phyloP scores from a whole-genome alignment of 1,140 invertebrate species.

The Drosophila mayri region DNA sequence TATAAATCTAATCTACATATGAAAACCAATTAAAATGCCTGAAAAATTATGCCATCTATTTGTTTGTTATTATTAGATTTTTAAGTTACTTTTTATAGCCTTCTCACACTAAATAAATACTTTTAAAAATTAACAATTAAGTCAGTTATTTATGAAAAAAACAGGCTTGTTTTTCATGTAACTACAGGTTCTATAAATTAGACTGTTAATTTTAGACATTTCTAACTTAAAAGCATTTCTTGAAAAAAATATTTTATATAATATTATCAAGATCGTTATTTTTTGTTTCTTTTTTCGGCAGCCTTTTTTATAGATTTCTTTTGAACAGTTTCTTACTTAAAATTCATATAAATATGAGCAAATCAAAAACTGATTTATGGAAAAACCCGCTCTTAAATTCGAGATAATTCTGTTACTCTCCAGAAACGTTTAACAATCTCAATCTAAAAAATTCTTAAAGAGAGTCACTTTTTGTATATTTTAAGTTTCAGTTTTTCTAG shows the following conservation, averaged over 20 bases:
- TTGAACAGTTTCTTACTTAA: too few relatives aligned
- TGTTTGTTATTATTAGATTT: not conserved
- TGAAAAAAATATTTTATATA: not conserved
- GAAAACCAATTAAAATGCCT: not conserved
- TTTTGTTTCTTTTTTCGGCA: too few relatives aligned
- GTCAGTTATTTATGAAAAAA: not conserved
- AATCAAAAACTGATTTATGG: not conserved
- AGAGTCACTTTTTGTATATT: too few relatives aligned
- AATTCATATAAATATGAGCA: too few relatives aligned
- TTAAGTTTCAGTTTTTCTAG: too few relatives aligned
- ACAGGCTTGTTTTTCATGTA: not conserved
- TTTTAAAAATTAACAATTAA: not conserved
- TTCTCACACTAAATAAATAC: not conserved
- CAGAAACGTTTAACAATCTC: not conserved
- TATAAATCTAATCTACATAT: not conserved
- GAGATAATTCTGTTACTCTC: not conserved
- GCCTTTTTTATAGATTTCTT: too few relatives aligned
- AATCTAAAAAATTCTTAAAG: not conserved
- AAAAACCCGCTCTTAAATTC: not conserved
- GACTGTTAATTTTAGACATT: not conserved
- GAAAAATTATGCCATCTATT: not conserved
- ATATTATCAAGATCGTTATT: not conserved
- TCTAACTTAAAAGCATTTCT: not conserved
- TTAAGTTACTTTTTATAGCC: too few relatives aligned
- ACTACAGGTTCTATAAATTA: not conserved